phyloP scores from a whole-genome alignment of 2,113 vertebrate genomes.

The Ptychochromis oligacanthus region DNA sequence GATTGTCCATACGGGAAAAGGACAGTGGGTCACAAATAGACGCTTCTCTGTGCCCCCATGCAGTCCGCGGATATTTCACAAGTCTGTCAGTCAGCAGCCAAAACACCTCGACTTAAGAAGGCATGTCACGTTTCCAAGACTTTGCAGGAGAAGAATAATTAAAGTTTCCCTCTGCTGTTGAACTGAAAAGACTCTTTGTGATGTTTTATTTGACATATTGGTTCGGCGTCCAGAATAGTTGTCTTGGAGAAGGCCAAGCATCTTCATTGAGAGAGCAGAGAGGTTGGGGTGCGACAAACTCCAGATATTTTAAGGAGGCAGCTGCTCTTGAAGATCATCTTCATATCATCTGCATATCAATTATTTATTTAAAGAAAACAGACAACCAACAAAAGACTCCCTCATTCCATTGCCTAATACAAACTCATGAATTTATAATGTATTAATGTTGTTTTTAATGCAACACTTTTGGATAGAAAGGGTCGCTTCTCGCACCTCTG shows the following conservation, averaged over 20 bases:
- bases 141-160: conserved; percentile 58
- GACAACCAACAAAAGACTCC: conserved; percentile 38
- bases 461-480: conserved; percentile 29
- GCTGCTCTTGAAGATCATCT: conserved; percentile 61
- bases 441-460: conserved; percentile 30
- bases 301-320: conserved; percentile 42
- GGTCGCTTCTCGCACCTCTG: conserved; percentile 61
- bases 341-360: conserved; percentile 69
- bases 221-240: conserved; percentile 56
- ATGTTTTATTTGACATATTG: conserved; percentile 66
- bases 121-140: conserved; percentile 72
- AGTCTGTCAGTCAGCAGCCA: conserved; percentile 65
- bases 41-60: conserved; percentile 30
- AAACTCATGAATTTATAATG: conserved; percentile 56
- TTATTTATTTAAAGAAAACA: conserved; percentile 72
- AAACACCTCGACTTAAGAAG: conserved; percentile 76
- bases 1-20: conserved; percentile 1
- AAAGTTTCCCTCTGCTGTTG: conserved; percentile 59
- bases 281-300: conserved; percentile 53
- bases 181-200: conserved; percentile 61
- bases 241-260: conserved; percentile 79
- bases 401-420: conserved; percentile 41
- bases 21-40: conserved; percentile 38
- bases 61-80: conserved; percentile 62
- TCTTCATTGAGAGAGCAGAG: conserved; percentile 51